These are phyloP conservation scores for Drosophila lacteicornis DNA, from an alignment of 1,140 invertebrate species.

Conservation along the genomic window DNA sequence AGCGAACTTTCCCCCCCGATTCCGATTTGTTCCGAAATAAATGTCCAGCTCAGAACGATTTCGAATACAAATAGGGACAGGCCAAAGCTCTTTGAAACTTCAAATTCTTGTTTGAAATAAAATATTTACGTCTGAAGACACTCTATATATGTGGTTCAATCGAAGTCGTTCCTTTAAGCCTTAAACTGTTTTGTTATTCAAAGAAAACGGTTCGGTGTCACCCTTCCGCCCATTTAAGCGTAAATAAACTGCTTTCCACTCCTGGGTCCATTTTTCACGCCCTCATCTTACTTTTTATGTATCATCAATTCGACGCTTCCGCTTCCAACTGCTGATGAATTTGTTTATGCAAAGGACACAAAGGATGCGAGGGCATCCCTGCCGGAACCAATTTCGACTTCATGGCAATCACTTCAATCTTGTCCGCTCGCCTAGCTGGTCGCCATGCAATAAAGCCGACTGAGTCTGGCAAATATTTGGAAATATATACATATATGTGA, in stretches of 20 bases:
- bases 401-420: constrained; percentile 59
- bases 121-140: background rate
- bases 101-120: background rate
- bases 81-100: background rate
- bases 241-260: constrained; percentile 9
- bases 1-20: constrained; percentile 1
- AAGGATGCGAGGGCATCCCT: background rate
- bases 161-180: background rate
- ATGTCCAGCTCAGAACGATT: background rate
- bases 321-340: constrained; percentile 49
- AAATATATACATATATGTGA: background rate
- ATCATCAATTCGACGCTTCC: constrained; percentile 49
- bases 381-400: constrained; percentile 38
- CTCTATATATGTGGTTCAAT: background rate
- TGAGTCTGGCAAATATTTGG: constrained; percentile 29
- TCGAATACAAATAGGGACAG: background rate
- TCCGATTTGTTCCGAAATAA: constrained; percentile 4
- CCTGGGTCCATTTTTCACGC: constrained; percentile 1
- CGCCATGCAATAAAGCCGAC: constrained; percentile 39
- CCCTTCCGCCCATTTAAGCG: background rate
- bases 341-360: constrained; percentile 58
- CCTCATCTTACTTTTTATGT: constrained; percentile 23
- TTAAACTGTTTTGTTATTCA: background rate
- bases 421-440: constrained; percentile 27
- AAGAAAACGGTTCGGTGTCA: background rate